Evolutionary conservation across 2,113 vertebrate genomes (phyloP).

Genomic region (Condylura cristata): DNA sequence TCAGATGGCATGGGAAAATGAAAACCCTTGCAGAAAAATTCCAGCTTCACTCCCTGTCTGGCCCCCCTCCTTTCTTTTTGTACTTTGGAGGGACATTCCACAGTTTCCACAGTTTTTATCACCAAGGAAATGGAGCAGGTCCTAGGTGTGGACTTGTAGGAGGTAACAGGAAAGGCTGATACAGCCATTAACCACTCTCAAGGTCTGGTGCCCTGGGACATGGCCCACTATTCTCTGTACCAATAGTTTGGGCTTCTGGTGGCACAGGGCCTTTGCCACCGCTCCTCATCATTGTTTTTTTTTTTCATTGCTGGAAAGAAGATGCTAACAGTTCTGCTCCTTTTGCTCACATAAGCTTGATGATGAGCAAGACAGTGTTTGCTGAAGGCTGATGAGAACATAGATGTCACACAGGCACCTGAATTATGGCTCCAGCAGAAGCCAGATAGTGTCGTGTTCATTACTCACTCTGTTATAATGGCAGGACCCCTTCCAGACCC

Average conservation of each 20-base stretch:
- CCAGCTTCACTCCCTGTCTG: background rate
- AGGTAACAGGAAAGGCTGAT: background rate
- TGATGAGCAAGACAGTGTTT: background rate
- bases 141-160: background rate
- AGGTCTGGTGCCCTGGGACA: background rate
- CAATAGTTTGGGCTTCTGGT: background rate
- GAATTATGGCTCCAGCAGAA: background rate
- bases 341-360: background rate
- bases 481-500: background rate
- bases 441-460: background rate
- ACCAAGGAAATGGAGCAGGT: background rate
- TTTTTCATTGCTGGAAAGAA: background rate
- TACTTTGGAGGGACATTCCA: background rate
- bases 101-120: background rate
- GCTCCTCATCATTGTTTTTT: background rate
- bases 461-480: background rate
- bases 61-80: background rate
- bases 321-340: background rate
- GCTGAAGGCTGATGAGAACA: background rate
- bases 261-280: slow-evolving; percentile 19
- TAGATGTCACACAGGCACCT: background rate
- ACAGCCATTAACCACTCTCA: no score
- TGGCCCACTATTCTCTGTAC: fast-evolving
- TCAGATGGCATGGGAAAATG: slow-evolving; percentile 54
- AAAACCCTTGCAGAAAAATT: slow-evolving; percentile 51